Base-by-base conservation (phyloP, 2,113 vertebrate species). In the Cygnus buccinator region DNA sequence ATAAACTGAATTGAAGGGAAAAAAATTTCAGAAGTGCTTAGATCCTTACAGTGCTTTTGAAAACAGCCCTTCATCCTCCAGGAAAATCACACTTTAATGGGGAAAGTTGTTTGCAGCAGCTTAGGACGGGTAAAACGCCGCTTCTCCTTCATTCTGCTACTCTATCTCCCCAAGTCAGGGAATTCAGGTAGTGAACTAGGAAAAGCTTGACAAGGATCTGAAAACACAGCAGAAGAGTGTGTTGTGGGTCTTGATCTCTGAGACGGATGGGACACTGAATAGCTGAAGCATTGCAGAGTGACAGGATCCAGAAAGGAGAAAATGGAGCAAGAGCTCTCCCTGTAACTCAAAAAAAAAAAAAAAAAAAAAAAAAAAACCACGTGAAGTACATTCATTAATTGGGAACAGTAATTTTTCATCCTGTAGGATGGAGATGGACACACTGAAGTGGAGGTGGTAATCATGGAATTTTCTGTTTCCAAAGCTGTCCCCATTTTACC, bases 1-100 rank as follows among this genome's bases (percentile, higher is more conserved):
- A 94, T 94, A 94, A 97, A 92, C n/a, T 50, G 55, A 95, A 96
- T 3, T 50, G 62, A 82, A 73, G 65, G 22, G 4, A 1, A 3
- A n/a, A 77, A 55, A 78, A 14, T 17, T 25, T 50, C 50, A 44
- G 4, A 0, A 12, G 2, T 6, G 5, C 43, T 59, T 67, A 87
- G 74, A 81, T 71, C 43, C 67, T 61, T 71, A 81, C 39, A 74
- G 31, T 48, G 48, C 7, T 89, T 92, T 93, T 87, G 77, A 89
- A 91, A 93, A 92, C 43, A 89, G 63, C 26, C 21, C 57, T 84
- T 75, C 61, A 84, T 72, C 43, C 89, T 87, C 20, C 63, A 21
- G 54, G 2, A 41, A 44, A 21, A 13, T 4, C 35, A 57, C 26
- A 67, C 19, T 74, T 92, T 84, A 87, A 72, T n/a, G 31, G 33